Evolutionary conservation across 2,797 vertebrate genomes (phyloP), one percentile per base, ranked within the genome.

Genomic region (Etheostoma perlongum): DNA sequence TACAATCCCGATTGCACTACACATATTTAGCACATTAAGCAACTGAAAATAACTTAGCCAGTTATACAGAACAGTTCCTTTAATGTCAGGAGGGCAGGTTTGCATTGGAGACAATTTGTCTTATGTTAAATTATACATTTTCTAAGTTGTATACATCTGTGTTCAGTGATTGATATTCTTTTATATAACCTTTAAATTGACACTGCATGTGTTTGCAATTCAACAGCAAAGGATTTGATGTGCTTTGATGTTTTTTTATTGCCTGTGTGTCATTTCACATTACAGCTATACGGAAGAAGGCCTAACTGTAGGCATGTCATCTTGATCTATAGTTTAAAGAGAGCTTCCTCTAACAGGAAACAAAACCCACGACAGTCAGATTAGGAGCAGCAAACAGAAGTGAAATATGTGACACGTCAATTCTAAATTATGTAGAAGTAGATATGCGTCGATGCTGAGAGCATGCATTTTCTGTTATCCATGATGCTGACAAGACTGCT

Each of bases 341-440:
- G 6, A 61, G 53, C 23, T 83, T 84, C 78, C 49, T 19, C 14
- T 80, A 0, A 79, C 76, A 85, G 84, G 83, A 87, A 87, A 44
- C 54, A 21, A 67, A 76, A 74, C 25, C 53, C 61, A 58, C 33
- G 2, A 12, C 11, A 13, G 12, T 52, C 51, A 48, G 19, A 5
- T 21, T 8, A 67, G 11, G 2, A 57, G 18, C 14, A 42, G 27
- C 23, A 58, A 58, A 4, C n/a, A 48, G 9, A 61, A 51, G 57
- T 33, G 4, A 15, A 27, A 55, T 4, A 8, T 13, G 16, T 0
- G 1, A 47, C n/a, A 3, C 16, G 42, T 15, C 2, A 27, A 70
- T 21, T 58, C 36, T 69, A 25, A 55, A 5, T 40, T 11, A 36
- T 6, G 21, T 15, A 72, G 46, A 81, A 51, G 67, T 46, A 10